A percentile compares a stretch with the other conserved stretches of the same genome.
Conservation (phyloP, 1,140 invertebrate genomes). For the Hydropsyche tenuis region DNA sequence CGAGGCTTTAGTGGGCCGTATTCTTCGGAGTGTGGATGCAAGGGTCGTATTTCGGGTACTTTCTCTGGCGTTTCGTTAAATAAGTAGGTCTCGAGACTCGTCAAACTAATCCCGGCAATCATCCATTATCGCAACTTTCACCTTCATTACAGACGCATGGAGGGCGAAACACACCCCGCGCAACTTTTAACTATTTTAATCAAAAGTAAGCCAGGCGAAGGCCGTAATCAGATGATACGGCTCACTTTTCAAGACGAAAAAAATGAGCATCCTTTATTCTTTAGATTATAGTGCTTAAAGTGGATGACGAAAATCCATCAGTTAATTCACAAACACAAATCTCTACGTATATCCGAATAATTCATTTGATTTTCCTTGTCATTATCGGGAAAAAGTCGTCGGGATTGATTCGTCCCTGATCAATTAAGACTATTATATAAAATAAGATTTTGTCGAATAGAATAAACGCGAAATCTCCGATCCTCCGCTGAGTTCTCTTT, state of each 20-base stretch:
- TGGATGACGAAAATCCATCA: background rate
- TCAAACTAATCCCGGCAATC: conserved; percentile 40
- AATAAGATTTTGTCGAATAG: no score
- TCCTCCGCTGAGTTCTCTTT: no score
- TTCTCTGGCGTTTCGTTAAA: conserved; percentile 6
- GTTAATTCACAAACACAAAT: no score
- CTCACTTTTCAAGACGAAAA: conserved; percentile 17
- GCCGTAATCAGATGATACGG: conserved; percentile 19
- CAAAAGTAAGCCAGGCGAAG: conserved; percentile 30
- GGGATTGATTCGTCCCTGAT: no score
- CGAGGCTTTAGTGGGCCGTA: background rate
- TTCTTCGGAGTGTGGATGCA: background rate
- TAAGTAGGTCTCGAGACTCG: conserved; percentile 11
- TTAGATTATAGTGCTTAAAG: background rate
- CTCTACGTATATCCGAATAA: background rate
- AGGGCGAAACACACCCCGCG: conserved; percentile 7
- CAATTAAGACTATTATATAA: no score
- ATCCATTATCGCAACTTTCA: conserved; percentile 41
- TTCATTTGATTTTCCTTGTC: background rate
- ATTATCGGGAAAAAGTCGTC: background rate
- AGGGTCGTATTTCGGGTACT: background rate
- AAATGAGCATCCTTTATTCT: background rate
- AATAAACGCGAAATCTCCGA: no score
- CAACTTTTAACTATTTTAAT: conserved; percentile 42
- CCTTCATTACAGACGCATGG: conserved; percentile 29